These are phyloP conservation scores for Bombus picipes DNA, from an alignment of 1,140 invertebrate species.

Conservation along the genomic window DNA sequence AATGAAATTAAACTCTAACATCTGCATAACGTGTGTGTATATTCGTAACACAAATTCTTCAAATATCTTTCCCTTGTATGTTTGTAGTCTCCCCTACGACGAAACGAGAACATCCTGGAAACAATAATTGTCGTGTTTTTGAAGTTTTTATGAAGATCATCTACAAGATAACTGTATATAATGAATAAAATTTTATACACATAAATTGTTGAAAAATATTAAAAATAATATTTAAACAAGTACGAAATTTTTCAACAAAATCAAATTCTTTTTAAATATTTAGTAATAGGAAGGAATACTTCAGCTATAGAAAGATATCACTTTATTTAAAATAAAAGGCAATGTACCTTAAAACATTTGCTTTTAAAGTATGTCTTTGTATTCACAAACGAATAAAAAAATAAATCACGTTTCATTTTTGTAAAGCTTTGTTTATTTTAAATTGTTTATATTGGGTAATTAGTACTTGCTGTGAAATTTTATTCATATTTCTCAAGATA, in stretches of 20 bases:
- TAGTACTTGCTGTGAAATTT: constrained; percentile 54
- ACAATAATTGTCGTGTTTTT: constrained; percentile 67
- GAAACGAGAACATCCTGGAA: constrained; percentile 72
- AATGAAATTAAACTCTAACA: constrained; percentile 30
- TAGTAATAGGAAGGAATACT: neutral
- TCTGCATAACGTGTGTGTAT: neutral
- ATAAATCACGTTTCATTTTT: constrained; percentile 55
- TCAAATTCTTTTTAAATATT: constrained; percentile 19
- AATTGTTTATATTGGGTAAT: constrained; percentile 45
- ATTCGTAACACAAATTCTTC: constrained; percentile 41
- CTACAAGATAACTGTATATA: constrained; percentile 29
- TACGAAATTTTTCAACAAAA: constrained; percentile 14
- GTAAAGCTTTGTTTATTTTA: constrained; percentile 53
- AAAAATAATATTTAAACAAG: neutral
- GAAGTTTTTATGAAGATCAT: constrained; percentile 48
- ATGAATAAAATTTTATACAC: constrained; percentile 7
- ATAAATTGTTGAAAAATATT: constrained; percentile 6
- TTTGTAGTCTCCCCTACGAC: constrained; percentile 57
- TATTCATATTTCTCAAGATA: constrained; percentile 56
- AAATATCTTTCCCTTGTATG: constrained; percentile 61
- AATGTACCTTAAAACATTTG: neutral
- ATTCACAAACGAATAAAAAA: constrained; percentile 51
- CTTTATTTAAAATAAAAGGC: neutral
- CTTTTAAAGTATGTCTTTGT: neutral
- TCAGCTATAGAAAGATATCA: neutral